phyloP scores from a whole-genome alignment of 2,113 vertebrate genomes.

The Lampris megalopsis region DNA sequence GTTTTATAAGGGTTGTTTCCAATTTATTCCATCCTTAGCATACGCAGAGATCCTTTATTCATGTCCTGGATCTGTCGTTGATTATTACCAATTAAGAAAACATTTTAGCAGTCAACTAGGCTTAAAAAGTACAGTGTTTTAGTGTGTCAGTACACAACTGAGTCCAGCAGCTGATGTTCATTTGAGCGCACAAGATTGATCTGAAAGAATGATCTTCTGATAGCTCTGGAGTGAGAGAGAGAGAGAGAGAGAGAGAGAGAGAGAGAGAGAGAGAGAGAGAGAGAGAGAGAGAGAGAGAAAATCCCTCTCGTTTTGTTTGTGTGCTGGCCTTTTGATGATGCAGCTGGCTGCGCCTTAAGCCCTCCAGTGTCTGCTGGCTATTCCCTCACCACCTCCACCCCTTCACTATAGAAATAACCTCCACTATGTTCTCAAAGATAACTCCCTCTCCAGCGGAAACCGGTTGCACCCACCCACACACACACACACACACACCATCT shows the following conservation, averaged over 20 bases:
- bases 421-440: slow-evolving; percentile 52
- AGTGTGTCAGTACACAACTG: too few relatives aligned
- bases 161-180: background rate
- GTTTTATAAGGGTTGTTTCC: slow-evolving; percentile 21
- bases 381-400: slow-evolving; percentile 64
- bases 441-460: slow-evolving; percentile 62
- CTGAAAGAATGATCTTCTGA: slow-evolving; percentile 3
- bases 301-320: slow-evolving; percentile 33
- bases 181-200: slow-evolving; percentile 19
- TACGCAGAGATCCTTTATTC: background rate
- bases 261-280: slow-evolving; percentile 26
- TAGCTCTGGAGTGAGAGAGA: slow-evolving; percentile 2
- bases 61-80: background rate
- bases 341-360: slow-evolving; percentile 56
- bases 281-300: slow-evolving; percentile 35
- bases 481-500: background rate
- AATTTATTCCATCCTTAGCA: background rate
- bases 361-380: slow-evolving; percentile 39
- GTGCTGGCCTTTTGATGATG: slow-evolving; percentile 49
- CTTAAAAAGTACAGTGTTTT: too few relatives aligned
- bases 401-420: slow-evolving; percentile 57
- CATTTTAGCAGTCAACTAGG: too few relatives aligned
- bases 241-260: background rate
- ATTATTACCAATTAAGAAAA: background rate
- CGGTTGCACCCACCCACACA: slow-evolving; percentile 56